A percentile compares a stretch with the other conserved stretches of the same genome.
phyloP scores from a whole-genome alignment of 2,113 vertebrate species.

The Scolopax mira region DNA sequence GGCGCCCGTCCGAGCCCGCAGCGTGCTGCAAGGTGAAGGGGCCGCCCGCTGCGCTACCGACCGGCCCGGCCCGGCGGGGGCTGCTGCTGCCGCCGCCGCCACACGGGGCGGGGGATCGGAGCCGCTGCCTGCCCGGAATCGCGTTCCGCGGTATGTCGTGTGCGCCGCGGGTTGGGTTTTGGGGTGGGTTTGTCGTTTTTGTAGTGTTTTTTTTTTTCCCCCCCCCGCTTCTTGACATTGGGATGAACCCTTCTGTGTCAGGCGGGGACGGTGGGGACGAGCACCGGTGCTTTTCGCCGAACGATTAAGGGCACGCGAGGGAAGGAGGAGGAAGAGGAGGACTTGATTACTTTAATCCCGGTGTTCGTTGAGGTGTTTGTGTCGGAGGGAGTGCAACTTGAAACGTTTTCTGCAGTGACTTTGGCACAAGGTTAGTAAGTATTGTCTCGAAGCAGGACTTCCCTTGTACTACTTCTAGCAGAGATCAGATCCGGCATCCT shows the following conservation, averaged over 20 bases:
- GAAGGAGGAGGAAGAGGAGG: accelerated
- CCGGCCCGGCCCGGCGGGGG: not conserved
- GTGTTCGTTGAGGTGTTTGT: not conserved
- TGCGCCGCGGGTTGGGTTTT: not conserved
- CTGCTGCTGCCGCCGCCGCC: not conserved
- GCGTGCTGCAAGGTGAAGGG: not conserved
- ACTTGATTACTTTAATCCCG: not conserved
- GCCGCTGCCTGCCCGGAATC: not conserved
- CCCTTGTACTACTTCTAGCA: not conserved
- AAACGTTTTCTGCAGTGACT: slow-evolving; percentile 56
- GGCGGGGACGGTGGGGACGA: not conserved
- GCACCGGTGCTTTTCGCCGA: accelerated
- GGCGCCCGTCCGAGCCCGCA: not conserved
- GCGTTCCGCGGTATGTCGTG: not conserved
- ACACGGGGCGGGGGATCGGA: not conserved
- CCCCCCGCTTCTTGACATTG: slow-evolving; percentile 34
- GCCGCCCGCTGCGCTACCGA: not conserved
- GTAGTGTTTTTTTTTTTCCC: no score
- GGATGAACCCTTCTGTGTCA: not conserved
- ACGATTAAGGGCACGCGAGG: accelerated
- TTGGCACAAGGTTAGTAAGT: slow-evolving; percentile 63
- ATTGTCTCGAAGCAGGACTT: not conserved
- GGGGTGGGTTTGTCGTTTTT: not conserved
- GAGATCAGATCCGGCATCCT: not conserved
- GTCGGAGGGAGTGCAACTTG: not conserved